Evolutionary conservation across 1,140 invertebrate species (phyloP).

Genomic region (Drosophila funebris): DNA sequence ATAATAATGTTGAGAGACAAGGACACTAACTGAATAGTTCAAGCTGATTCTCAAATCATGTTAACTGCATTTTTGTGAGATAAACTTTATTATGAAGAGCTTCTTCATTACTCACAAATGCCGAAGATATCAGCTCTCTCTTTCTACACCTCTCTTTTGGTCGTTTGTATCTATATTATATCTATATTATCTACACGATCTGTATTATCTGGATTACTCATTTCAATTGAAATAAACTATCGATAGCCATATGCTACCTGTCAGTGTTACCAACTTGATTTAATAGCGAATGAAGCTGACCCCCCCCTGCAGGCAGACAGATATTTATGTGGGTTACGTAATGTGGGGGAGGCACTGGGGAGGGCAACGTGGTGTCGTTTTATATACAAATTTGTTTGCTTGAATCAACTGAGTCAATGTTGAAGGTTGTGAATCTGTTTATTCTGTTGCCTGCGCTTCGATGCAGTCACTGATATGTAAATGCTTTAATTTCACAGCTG

Average conservation of each 20-base stretch:
- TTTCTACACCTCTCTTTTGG: too few species aligned
- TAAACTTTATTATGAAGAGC: too few species aligned
- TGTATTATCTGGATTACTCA: too few species aligned
- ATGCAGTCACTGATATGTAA: constrained; percentile 67
- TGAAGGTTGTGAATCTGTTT: constrained; percentile 17
- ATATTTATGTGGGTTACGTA: background rate
- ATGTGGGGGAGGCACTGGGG: background rate
- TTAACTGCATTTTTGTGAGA: too few species aligned
- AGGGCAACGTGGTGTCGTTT: background rate
- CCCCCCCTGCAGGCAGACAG: background rate
- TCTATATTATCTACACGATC: background rate
- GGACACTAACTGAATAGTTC: too few species aligned
- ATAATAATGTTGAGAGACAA: too few species aligned
- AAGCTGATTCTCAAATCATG: too few species aligned
- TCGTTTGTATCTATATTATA: too few species aligned
- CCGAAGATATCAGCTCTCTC: too few species aligned
- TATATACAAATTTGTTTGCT: constrained; percentile 19
- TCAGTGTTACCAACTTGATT: background rate
- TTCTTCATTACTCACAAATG: too few species aligned
- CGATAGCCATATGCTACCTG: too few species aligned
- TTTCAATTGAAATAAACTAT: too few species aligned
- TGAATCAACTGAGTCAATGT: constrained; percentile 14
- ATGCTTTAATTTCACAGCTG: constrained; percentile 67
- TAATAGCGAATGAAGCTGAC: background rate
- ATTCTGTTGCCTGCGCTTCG: constrained; percentile 12